A percentile compares a stretch with the other conserved stretches of the same genome.
These are phyloP conservation scores for Vipera latastei DNA, from an alignment of 2,797 vertebrate species.

Conservation along the genomic window DNA sequence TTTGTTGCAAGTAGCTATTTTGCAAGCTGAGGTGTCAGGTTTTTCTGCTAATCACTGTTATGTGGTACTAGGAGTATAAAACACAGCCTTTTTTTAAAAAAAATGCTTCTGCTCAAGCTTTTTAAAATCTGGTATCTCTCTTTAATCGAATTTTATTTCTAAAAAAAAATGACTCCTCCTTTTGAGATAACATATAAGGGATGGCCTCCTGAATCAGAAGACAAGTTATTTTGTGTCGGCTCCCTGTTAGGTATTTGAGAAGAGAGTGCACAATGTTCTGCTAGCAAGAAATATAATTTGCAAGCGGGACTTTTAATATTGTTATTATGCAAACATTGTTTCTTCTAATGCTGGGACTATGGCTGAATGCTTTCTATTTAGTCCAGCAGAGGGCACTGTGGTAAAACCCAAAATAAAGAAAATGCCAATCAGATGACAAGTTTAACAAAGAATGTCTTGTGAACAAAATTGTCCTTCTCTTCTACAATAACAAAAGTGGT, in stretches of 20 bases:
- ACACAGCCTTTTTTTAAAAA: background rate
- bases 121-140: background rate
- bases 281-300: background rate
- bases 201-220: background rate
- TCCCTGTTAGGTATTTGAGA: background rate
- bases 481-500: background rate
- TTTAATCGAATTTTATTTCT: background rate
- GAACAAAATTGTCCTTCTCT: background rate
- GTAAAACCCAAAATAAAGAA: background rate
- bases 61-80: background rate
- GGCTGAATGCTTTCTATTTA: background rate
- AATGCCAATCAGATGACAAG: background rate
- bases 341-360: background rate
- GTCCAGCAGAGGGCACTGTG: background rate
- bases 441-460: background rate
- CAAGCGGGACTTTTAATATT: background rate
- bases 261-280: background rate
- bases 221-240: background rate
- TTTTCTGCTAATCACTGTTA: constrained; percentile 11
- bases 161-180: background rate
- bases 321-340: background rate
- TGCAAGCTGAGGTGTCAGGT: background rate
- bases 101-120: background rate
- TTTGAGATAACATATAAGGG: background rate
- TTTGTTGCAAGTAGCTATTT: background rate